These are phyloP conservation scores for Monopis laevigella DNA, from an alignment of 2,888 invertebrate genomes.

Conservation along the genomic window DNA sequence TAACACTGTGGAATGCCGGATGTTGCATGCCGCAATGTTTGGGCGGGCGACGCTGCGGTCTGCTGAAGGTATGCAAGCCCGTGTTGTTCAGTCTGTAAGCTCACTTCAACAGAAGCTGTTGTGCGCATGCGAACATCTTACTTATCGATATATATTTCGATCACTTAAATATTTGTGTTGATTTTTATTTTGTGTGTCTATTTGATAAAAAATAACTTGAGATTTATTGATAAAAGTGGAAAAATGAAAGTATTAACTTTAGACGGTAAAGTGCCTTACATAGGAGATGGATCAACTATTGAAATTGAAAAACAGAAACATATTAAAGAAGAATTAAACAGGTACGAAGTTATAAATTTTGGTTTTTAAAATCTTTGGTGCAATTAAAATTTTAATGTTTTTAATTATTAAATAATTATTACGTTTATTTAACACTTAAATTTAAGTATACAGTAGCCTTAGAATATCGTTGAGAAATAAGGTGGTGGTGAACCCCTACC, in stretches of 20 bases:
- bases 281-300: constrained; percentile 45
- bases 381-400: too few relatives aligned
- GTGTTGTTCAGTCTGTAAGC: constrained; percentile 3
- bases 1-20: constrained; percentile 61
- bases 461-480: too few relatives aligned
- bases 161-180: neutral
- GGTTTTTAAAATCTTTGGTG: too few relatives aligned
- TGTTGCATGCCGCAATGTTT: constrained; percentile 36
- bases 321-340: constrained; percentile 54
- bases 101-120: neutral
- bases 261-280: constrained; percentile 46
- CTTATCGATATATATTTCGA: constrained; percentile 12
- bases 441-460: too few relatives aligned
- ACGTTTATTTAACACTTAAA: too few relatives aligned
- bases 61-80: constrained; percentile 5
- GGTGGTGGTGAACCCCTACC: too few relatives aligned
- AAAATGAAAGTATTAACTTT: constrained; percentile 53
- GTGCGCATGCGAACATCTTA: neutral
- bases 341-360: constrained; percentile 26
- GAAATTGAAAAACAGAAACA: constrained; percentile 34
- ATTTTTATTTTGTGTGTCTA: neutral
- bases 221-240: too few relatives aligned
- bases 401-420: too few relatives aligned
- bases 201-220: too few relatives aligned
- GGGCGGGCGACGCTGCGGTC: constrained; percentile 9